Percentiles rank a stretch among this genome's conserved stretches.
Evolutionary conservation across 2,888 invertebrate species (phyloP).

Genomic region (Dinocampus coccinellae): DNA sequence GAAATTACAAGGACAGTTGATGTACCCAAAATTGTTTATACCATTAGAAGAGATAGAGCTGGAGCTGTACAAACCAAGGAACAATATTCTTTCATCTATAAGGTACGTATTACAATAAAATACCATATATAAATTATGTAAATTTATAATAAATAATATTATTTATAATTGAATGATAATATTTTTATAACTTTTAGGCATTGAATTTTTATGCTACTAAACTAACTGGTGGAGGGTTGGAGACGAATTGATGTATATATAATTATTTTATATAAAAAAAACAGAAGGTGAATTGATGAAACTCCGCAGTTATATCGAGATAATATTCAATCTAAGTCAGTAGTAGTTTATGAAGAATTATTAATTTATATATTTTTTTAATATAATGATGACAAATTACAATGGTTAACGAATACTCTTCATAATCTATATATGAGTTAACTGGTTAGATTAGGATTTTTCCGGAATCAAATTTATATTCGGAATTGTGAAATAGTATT

Average conservation of each 20-base stretch:
- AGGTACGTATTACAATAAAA: constrained; percentile 72
- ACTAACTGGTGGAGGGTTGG: constrained; percentile 80
- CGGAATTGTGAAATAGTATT: no score
- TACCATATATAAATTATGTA: not conserved
- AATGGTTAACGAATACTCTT: no score
- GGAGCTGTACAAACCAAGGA: constrained; percentile 92
- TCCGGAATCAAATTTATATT: no score
- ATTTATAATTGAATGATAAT: constrained; percentile 5
- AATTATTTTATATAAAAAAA: no score
- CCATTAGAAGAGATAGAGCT: constrained; percentile 87
- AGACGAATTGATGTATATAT: constrained; percentile 70
- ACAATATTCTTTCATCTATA: constrained; percentile 93
- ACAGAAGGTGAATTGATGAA: no score
- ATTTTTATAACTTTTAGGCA: constrained; percentile 71
- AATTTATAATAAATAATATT: not conserved
- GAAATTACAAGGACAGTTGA: constrained; percentile 85
- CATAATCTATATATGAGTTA: no score
- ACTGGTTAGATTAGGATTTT: no score
- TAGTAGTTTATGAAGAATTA: constrained; percentile 44
- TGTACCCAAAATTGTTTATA: constrained; percentile 87
- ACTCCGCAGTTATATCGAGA: no score
- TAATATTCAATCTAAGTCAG: constrained; percentile 44
- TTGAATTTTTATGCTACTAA: constrained; percentile 87
- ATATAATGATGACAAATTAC: no score
- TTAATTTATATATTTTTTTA: not conserved